Base-by-base conservation (phyloP, 2,888 invertebrate species). In the Lymantria dispar region DNA sequence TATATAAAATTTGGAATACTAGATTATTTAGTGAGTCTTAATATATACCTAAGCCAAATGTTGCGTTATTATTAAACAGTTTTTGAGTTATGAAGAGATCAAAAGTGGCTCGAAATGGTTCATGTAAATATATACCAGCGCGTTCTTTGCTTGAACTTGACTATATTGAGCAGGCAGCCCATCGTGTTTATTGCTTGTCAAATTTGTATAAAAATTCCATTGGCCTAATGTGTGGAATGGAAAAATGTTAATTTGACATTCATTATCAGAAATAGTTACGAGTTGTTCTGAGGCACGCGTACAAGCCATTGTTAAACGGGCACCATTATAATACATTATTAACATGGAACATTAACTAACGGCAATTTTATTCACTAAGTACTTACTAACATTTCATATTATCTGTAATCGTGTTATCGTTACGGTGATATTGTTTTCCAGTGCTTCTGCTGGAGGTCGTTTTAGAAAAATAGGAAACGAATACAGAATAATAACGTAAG, bases 161-260 rank as follows among this genome's bases (percentile, higher is more conserved):
- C 2, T 5, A 22, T 22, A 22, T 22, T 22, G 22, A 22, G 22
- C 5, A 22, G 5, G 22, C 22, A 22, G 22, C 22, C 5, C 22
- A 38, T 3, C n/a, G n/a, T 38, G n/a, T 38, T 38, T 38, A 38
- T 38, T 38, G 11, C 12, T 38, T 38, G 38, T 38, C 38, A 12
- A 33, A 38, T 38, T 12, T 38, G 33, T 48, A 45, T 64, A 73
- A 49, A 72, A 54, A 61, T 73, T 74, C 74, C 74, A 63, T 44
- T 59, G 45, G 43, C 40, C 43, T 67, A 68, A 60, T 58, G 52
- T 51, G 50, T 62, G 52, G 54, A 64, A 67, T 66, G 83, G 84
- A 86, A 87, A 83, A 83, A 79, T 84, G 66, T 58, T 72, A 74
- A 80, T 78, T 77, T 69, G 71, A 45, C 48, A 50, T 46, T 69